Evolutionary conservation across 2,797 vertebrate species (phyloP).

Genomic region (Cyclopterus lumpus): DNA sequence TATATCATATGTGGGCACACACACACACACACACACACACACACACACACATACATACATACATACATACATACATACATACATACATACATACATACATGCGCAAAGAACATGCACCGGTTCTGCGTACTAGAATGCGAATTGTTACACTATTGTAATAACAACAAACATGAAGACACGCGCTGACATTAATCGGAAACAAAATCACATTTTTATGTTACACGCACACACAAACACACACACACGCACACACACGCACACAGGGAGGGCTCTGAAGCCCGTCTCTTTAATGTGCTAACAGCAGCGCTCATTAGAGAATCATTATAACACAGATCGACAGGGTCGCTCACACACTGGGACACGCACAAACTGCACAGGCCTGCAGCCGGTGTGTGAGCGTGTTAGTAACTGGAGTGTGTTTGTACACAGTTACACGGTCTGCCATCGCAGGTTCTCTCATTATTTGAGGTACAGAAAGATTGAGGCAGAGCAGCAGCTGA

Average conservation of each 20-base stretch:
- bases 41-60: neutral
- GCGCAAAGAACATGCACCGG: neutral
- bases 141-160: slow-evolving; percentile 26
- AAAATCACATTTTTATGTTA: slow-evolving; percentile 34
- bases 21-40: slow-evolving; percentile 1
- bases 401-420: slow-evolving; percentile 18
- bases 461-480: slow-evolving; percentile 54
- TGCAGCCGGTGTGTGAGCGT: slow-evolving; percentile 33
- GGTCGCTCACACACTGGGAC: slow-evolving; percentile 57
- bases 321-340: slow-evolving; percentile 71
- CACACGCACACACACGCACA: slow-evolving; percentile 43
- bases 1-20: neutral
- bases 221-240: slow-evolving; percentile 45
- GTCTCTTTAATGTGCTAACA: slow-evolving; percentile 80
- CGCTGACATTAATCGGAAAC: slow-evolving; percentile 24
- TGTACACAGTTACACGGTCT: slow-evolving; percentile 31
- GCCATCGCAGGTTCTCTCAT: slow-evolving; percentile 60
- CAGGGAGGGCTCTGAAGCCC: slow-evolving; percentile 70
- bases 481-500: slow-evolving; percentile 40
- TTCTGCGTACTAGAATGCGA: neutral
- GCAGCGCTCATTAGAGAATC: slow-evolving; percentile 80
- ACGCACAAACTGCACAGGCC: slow-evolving; percentile 46
- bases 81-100: neutral
- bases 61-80: neutral
- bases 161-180: slow-evolving; percentile 42